A percentile compares a stretch with the other conserved stretches of the same genome.
Evolutionary conservation across 2,888 invertebrate genomes (phyloP).

Genomic region (Synergus japonicus): DNA sequence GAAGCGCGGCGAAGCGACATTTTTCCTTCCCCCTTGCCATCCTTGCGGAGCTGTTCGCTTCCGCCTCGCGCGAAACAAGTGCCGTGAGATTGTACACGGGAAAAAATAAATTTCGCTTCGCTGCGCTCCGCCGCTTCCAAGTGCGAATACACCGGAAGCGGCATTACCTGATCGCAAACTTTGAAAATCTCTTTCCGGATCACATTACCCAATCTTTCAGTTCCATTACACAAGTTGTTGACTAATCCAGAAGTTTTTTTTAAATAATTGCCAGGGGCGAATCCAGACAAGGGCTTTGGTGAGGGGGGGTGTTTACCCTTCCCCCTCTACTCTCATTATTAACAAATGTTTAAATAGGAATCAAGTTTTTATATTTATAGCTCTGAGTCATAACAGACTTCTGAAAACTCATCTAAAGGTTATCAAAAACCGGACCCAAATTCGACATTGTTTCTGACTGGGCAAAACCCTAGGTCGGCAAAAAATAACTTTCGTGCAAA

Average conservation of each 20-base stretch:
- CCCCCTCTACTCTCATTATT: no score
- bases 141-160: constrained; percentile 39
- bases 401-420: no score
- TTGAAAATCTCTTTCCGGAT: constrained; percentile 30
- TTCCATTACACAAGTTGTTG: background rate
- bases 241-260: no score
- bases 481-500: background rate
- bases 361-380: no score
- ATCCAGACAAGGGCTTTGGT: no score
- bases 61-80: constrained; percentile 35
- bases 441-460: background rate
- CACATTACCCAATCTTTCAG: background rate
- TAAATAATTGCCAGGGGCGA: no score
- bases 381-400: no score
- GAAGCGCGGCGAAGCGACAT: constrained; percentile 41
- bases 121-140: constrained; percentile 36
- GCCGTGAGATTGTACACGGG: constrained; percentile 35
- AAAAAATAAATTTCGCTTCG: constrained; percentile 39
- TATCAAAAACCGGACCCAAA: no score
- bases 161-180: constrained; percentile 10
- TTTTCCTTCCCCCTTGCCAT: constrained; percentile 46
- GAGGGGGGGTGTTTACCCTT: no score
- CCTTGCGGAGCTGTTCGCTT: constrained; percentile 37
- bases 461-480: background rate
- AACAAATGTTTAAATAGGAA: no score